Conservation (phyloP, 2,888 invertebrate genomes). For the Choreutis nemorana region DNA sequence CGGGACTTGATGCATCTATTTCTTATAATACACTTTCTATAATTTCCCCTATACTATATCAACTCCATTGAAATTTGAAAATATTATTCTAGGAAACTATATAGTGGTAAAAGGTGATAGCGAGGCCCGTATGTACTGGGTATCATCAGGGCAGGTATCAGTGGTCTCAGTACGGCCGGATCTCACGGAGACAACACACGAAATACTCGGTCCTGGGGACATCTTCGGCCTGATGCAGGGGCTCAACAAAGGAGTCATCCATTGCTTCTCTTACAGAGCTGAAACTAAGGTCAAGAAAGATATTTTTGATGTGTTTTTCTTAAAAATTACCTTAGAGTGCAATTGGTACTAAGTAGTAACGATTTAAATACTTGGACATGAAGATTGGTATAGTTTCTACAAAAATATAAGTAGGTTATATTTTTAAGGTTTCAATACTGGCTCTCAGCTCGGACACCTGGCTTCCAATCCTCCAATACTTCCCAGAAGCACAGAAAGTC, state of each 20-base stretch:
- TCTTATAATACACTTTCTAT: too few species aligned
- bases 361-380: too few species aligned
- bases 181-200: conserved; percentile 53
- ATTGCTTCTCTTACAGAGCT: conserved; percentile 63
- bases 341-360: too few species aligned
- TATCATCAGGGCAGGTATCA: conserved; percentile 50
- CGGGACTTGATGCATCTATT: too few species aligned
- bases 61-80: too few species aligned
- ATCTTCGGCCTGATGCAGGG: conserved; percentile 63
- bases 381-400: too few species aligned
- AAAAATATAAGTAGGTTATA: too few species aligned
- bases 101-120: conserved; percentile 62
- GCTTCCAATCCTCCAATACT: conserved; percentile 42
- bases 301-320: too few species aligned
- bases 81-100: conserved; percentile 51
- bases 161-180: conserved; percentile 49
- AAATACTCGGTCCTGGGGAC: conserved; percentile 46
- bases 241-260: conserved; percentile 44
- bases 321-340: too few species aligned
- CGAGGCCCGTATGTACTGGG: conserved; percentile 64
- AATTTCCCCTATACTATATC: too few species aligned
- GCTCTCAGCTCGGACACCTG: conserved; percentile 41
- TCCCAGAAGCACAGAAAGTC: conserved; percentile 36
- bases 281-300: conserved; percentile 50
- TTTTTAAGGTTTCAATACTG: conserved; percentile 38